phyloP scores from a whole-genome alignment of 1,140 invertebrate species.

The Tetragnatha versicolor region DNA sequence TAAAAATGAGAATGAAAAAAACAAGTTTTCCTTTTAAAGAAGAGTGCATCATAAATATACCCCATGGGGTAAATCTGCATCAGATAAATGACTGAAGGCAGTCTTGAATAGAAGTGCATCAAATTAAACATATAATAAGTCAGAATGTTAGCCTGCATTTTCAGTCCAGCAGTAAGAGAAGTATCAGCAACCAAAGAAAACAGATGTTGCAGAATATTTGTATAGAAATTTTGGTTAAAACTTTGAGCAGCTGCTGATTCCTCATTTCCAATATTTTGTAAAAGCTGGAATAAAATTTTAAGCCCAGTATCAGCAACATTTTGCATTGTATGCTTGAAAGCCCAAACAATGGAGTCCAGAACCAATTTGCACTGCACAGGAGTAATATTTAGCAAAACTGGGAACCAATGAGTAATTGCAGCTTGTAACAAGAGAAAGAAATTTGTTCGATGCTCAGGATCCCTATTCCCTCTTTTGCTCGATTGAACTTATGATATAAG shows the following conservation, averaged over 20 bases:
- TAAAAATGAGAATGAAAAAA: no score
- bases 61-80: no score
- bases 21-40: no score
- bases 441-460: slow-evolving; percentile 98
- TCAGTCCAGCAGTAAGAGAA: slow-evolving; percentile 93
- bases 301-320: slow-evolving; percentile 97
- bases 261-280: slow-evolving; percentile 80
- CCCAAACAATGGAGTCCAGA: slow-evolving; percentile 99
- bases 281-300: slow-evolving; percentile 77
- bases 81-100: slow-evolving; percentile 92
- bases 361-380: slow-evolving; percentile 97
- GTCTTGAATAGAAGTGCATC: slow-evolving; percentile 89
- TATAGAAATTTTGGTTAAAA: slow-evolving; percentile 98
- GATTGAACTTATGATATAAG: no score
- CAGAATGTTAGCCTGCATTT: slow-evolving; percentile 95
- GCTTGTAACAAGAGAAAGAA: slow-evolving; percentile 95
- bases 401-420: slow-evolving; percentile 60
- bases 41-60: no score
- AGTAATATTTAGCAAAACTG: slow-evolving; percentile 91
- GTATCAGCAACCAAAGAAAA: slow-evolving; percentile 98
- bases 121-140: slow-evolving; percentile 98
- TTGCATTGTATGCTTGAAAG: slow-evolving; percentile 99
- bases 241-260: slow-evolving; percentile 89
- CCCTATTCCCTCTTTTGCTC: no score
- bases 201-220: slow-evolving; percentile 97